A percentile compares a stretch with the other conserved stretches of the same genome.
Evolutionary conservation across 1,140 invertebrate species (phyloP).

Genomic region (Anastatus disparis): DNA sequence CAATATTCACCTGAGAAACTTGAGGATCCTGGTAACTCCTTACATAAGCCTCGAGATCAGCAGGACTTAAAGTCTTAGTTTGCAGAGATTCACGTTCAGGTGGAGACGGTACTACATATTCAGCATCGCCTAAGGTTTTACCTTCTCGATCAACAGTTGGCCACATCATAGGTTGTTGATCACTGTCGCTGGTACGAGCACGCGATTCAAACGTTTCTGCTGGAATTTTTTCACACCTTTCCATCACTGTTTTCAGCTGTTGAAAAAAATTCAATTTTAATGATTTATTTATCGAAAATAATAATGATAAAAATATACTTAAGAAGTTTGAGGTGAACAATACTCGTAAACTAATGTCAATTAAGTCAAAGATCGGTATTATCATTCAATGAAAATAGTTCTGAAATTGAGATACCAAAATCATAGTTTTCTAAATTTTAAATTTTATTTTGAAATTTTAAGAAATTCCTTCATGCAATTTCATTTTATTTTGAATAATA

Average conservation of each 20-base stretch:
- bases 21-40: conserved; percentile 68
- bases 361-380: no score
- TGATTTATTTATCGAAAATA: no score
- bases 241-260: conserved; percentile 80
- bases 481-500: no score
- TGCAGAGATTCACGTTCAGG: conserved; percentile 75
- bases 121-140: conserved; percentile 72
- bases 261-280: background rate
- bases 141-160: conserved; percentile 76
- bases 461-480: no score
- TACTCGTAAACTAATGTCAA: no score
- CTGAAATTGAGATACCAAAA: no score
- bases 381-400: no score
- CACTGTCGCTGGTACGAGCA: conserved; percentile 55
- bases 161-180: conserved; percentile 64
- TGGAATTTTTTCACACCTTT: conserved; percentile 78
- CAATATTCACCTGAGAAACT: conserved; percentile 55
- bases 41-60: conserved; percentile 68
- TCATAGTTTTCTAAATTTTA: no score
- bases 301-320: no score
- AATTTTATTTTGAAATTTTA: no score
- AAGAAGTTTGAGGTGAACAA: no score
- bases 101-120: conserved; percentile 80
- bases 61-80: conserved; percentile 66
- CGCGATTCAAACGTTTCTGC: conserved; percentile 72